A percentile compares a stretch with the other conserved stretches of the same genome.
phyloP scores from a whole-genome alignment of 2,113 vertebrate species.

The Genyomyrus donnyi region DNA sequence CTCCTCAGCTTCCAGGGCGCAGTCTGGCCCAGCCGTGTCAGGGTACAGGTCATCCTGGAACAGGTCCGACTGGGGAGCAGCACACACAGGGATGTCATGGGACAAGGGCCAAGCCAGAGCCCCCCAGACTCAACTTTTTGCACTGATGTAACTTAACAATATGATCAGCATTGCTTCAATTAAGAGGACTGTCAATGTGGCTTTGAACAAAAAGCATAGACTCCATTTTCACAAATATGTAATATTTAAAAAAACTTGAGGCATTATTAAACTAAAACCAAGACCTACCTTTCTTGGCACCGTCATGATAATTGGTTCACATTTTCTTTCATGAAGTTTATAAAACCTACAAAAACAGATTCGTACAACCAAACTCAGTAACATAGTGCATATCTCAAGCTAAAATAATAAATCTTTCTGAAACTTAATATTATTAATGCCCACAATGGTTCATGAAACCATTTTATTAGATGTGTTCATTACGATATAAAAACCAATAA shows the following conservation, averaged over 20 bases:
- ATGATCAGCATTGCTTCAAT: not conserved
- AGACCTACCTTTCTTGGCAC: slow-evolving; percentile 89
- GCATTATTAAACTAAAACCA: not conserved
- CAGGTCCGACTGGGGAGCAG: slow-evolving; percentile 76
- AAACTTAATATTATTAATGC: not conserved
- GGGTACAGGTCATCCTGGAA: slow-evolving; percentile 97
- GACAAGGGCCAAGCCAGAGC: not conserved
- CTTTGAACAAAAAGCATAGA: not conserved
- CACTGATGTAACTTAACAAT: not conserved
- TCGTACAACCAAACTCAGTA: not conserved
- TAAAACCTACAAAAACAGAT: slow-evolving; percentile 72
- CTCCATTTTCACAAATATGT: not conserved
- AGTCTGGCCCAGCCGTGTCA: slow-evolving; percentile 83
- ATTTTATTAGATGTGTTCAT: not conserved
- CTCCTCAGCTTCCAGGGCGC: slow-evolving; percentile 83
- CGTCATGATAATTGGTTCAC: slow-evolving; percentile 96
- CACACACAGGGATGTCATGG: not conserved
- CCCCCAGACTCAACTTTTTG: not conserved
- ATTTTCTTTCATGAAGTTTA: slow-evolving; percentile 94
- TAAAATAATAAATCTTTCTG: not conserved
- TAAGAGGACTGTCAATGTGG: not conserved
- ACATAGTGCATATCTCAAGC: not conserved
- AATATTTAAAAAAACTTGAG: not conserved
- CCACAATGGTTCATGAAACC: not conserved
- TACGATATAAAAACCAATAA: not conserved